Base-by-base conservation (phyloP, 2,888 invertebrate genomes). In the Standfussiana lucernea region DNA sequence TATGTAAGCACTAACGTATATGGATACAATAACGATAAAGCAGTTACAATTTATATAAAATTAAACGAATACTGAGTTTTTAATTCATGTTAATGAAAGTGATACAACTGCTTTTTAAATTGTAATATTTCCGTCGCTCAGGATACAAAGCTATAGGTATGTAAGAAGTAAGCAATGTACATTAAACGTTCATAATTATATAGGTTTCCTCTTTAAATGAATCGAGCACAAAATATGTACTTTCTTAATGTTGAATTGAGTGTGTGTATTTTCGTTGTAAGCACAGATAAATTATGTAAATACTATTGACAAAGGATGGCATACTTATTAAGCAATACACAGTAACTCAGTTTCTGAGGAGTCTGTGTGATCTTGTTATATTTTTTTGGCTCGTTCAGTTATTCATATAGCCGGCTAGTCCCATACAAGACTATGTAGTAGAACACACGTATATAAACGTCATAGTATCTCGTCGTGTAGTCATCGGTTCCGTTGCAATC, bases 1-100 rank as follows among this genome's bases (percentile, higher is more conserved):
- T 88, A 87, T 79, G 62, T 84, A 76, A 76, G 79, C 87, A 87
- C 78, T 77, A 70, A 77, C 28, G 59, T 87, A 81, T 87, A 78
- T 69, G 50, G 59, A 72, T 66, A 66, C 75, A 65, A 77, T 72
- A 75, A 53, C 35, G 50, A 76, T 56, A 53, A 45, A 69, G 56
- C 64, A 75, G 71, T 75, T 42, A 66, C 59, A 53, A 42, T 68
- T 74, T 74, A 75, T 74, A 75, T 80, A 45, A 68, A 65, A 77
- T 80, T 71, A 73, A 80, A 76, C 72, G 59, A 84, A 79, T 75
- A 75, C 75, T 69, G 32, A 71, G 40, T 77, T 80, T 76, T 79
- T 72, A 65, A 82, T 79, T 73, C 15, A 53, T 72, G 40, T 74
- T 71, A 73, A 76, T 73, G 66, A 75, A 84, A 78, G 70, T 84